Evolutionary conservation across 2,888 invertebrate genomes (phyloP).

Genomic region (Opisthograptis luteolata): DNA sequence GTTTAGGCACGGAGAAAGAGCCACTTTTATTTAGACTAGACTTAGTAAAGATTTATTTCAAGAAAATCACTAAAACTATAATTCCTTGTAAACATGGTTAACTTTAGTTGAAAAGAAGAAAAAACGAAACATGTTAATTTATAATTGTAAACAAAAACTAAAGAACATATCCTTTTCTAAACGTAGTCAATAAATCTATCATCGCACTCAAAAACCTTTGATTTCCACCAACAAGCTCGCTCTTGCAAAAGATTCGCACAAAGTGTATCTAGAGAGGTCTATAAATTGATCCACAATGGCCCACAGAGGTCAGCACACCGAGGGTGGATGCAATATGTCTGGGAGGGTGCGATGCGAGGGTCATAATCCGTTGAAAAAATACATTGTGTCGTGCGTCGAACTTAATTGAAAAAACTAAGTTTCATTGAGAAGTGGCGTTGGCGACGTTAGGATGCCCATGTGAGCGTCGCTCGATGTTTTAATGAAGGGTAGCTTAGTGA

Average conservation of each 20-base stretch:
- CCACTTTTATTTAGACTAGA: too few relatives aligned
- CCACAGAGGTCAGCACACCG: conserved; percentile 63
- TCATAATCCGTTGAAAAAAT: conserved; percentile 74
- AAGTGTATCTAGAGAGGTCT: conserved; percentile 58
- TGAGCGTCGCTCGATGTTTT: conserved; percentile 13
- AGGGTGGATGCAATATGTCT: conserved; percentile 72
- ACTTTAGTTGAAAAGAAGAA: too few relatives aligned
- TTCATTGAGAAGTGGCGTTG: conserved; percentile 35
- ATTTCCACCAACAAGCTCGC: conserved; percentile 18
- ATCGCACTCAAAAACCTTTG: conserved; percentile 4
- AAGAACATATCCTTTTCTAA: too few relatives aligned
- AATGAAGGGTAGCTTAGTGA: background rate
- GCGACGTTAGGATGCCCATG: background rate
- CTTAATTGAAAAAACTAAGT: conserved; percentile 75
- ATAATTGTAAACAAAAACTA: too few relatives aligned
- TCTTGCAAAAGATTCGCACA: conserved; percentile 42
- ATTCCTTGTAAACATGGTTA: too few relatives aligned
- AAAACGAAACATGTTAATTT: too few relatives aligned
- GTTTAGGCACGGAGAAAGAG: too few relatives aligned
- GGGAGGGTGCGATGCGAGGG: conserved; percentile 72
- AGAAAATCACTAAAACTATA: too few relatives aligned
- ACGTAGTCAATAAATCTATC: too few relatives aligned
- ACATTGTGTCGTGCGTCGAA: conserved; percentile 61
- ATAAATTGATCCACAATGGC: conserved; percentile 68
- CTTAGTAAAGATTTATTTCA: too few relatives aligned